Percentiles rank a stretch among this genome's conserved stretches.
Conservation (phyloP, 2,797 vertebrate genomes). For the Trachurus trachurus region DNA sequence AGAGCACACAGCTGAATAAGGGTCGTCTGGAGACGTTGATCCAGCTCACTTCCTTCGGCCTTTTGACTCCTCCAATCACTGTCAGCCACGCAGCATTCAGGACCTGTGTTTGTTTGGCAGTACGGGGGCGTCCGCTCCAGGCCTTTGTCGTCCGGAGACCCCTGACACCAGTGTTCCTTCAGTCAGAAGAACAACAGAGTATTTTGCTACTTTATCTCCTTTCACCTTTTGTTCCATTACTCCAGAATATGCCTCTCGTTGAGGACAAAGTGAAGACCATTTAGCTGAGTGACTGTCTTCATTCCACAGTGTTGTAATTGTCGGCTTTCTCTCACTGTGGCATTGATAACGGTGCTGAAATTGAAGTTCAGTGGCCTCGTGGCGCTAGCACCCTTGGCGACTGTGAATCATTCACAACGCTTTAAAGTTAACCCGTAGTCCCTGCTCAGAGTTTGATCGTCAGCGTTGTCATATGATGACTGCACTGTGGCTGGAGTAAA, state of each 20-base stretch:
- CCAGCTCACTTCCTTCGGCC: constrained; percentile 41
- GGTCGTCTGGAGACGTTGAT: constrained; percentile 46
- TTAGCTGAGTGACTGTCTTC: constrained; percentile 63
- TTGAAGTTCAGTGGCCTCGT: constrained; percentile 48
- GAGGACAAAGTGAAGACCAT: constrained; percentile 57
- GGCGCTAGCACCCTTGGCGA: constrained; percentile 24
- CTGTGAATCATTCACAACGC: constrained; percentile 62
- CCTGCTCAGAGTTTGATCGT: constrained; percentile 27
- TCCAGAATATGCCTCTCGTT: constrained; percentile 28
- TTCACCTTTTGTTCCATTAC: constrained; percentile 54
- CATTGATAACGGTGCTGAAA: constrained; percentile 54
- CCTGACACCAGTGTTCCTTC: constrained; percentile 35
- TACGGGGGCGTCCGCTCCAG: constrained; percentile 22
- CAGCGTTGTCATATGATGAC: constrained; percentile 14
- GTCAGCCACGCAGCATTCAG: constrained; percentile 15
- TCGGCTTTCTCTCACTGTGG: constrained; percentile 29
- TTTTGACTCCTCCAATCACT: constrained; percentile 26
- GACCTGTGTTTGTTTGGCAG: constrained; percentile 24
- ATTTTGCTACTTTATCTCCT: constrained; percentile 45
- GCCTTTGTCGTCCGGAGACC: constrained; percentile 23
- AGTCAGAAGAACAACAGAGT: constrained; percentile 37
- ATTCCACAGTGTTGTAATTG: constrained; percentile 53
- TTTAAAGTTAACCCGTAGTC: constrained; percentile 36
- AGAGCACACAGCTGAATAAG: constrained; percentile 45
- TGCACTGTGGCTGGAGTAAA: constrained; percentile 20